A percentile compares a stretch with the other conserved stretches of the same genome.
These are phyloP conservation scores for Monopterus albus DNA, from an alignment of 2,113 vertebrate genomes.

Conservation along the genomic window DNA sequence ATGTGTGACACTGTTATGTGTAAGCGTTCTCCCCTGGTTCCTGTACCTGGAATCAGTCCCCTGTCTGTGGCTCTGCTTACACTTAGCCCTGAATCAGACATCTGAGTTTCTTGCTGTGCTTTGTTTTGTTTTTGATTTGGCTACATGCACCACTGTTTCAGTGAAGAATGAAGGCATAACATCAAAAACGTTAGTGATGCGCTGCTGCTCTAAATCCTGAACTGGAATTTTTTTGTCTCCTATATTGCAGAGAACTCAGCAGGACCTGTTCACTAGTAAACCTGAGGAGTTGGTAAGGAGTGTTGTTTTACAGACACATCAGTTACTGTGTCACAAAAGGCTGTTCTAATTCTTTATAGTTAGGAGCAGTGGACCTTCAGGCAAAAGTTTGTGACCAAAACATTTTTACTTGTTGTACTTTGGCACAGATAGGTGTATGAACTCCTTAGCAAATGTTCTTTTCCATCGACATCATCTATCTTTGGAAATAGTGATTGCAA, in stretches of 20 bases:
- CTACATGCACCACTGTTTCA: slow-evolving; percentile 28
- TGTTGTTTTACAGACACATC: too few species aligned
- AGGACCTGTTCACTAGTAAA: background rate
- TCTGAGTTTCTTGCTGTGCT: slow-evolving; percentile 48
- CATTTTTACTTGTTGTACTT: background rate
- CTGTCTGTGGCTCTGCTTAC: slow-evolving; percentile 19
- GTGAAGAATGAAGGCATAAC: slow-evolving; percentile 61
- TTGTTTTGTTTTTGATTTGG: slow-evolving; percentile 39
- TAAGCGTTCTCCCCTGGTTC: background rate
- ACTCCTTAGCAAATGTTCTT: background rate
- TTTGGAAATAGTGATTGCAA: background rate
- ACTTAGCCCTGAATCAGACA: slow-evolving; percentile 29
- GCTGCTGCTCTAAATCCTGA: slow-evolving; percentile 43
- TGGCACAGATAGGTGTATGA: too few species aligned
- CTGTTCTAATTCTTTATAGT: too few species aligned
- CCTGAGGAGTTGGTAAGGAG: background rate
- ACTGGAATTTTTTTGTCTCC: slow-evolving; percentile 23
- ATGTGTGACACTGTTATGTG: slow-evolving; percentile 24
- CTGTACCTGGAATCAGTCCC: slow-evolving; percentile 12
- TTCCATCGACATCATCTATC: background rate
- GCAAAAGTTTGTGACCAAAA: background rate
- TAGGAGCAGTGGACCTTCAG: too few species aligned
- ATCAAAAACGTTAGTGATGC: slow-evolving; percentile 53
- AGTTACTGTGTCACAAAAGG: too few species aligned
- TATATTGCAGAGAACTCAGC: slow-evolving; percentile 3